Evolutionary conservation across 2,888 invertebrate species (phyloP).

Genomic region (Drosophila pullipes): DNA sequence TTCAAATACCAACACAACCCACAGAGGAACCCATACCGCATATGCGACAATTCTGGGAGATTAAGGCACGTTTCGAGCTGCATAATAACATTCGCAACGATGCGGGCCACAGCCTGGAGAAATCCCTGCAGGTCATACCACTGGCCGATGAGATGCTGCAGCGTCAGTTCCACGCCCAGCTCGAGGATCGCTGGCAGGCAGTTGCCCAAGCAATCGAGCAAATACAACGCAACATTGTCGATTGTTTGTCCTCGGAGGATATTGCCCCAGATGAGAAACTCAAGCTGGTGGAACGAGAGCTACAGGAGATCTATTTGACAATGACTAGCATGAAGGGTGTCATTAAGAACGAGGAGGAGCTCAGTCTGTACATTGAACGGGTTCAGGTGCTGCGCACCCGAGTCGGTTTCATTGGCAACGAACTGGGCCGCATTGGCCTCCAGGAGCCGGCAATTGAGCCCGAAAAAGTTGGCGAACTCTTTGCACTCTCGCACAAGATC

Average conservation of each 20-base stretch:
- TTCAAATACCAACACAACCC: constrained; percentile 87
- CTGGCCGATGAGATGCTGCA: constrained; percentile 94
- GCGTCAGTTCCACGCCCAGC: constrained; percentile 91
- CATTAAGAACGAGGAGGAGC: constrained; percentile 93
- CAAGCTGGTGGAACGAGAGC: constrained; percentile 90
- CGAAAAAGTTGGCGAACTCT: constrained; percentile 90
- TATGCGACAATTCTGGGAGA: constrained; percentile 94
- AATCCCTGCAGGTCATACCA: constrained; percentile 91
- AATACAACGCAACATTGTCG: constrained; percentile 89
- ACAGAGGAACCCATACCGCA: constrained; percentile 89
- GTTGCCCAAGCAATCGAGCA: constrained; percentile 88
- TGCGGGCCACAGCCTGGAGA: constrained; percentile 90
- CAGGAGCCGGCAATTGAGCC: constrained; percentile 90
- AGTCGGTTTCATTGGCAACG: constrained; percentile 92
- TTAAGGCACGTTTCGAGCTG: constrained; percentile 94
- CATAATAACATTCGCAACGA: constrained; percentile 92
- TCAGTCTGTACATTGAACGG: constrained; percentile 92
- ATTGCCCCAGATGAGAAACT: constrained; percentile 91
- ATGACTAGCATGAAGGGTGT: constrained; percentile 91
- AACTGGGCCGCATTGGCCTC: constrained; percentile 91
- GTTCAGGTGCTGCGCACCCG: constrained; percentile 91
- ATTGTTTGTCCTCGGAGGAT: constrained; percentile 90
- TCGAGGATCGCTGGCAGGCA: constrained; percentile 91
- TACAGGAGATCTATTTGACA: constrained; percentile 90
- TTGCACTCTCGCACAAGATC: constrained; percentile 90